These are phyloP conservation scores for Zygogramma bicolorata DNA, from an alignment of 2,888 invertebrate genomes.

Conservation along the genomic window DNA sequence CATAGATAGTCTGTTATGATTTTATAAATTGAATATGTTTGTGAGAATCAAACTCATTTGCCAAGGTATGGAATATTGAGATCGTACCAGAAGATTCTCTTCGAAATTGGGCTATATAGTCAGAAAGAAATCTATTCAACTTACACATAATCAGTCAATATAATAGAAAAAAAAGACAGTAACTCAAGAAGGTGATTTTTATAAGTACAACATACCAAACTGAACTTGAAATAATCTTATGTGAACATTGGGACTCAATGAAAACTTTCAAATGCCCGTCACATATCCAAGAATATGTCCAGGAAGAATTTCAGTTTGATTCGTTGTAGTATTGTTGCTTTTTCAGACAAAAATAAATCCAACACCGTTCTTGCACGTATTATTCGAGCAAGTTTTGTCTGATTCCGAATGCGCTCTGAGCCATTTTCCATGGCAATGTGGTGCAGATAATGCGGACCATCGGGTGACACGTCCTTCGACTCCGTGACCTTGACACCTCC, in stretches of 20 bases:
- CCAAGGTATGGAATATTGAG: no score
- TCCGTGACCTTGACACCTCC: slow-evolving; percentile 89
- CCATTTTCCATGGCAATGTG: slow-evolving; percentile 93
- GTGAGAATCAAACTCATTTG: no score
- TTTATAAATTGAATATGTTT: no score
- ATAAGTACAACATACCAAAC: background rate
- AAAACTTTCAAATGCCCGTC: background rate
- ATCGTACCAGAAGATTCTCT: background rate
- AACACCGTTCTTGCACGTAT: slow-evolving; percentile 58
- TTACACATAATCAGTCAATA: slow-evolving; percentile 3
- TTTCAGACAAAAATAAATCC: slow-evolving; percentile 63
- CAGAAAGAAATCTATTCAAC: background rate
- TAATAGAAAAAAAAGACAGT: background rate
- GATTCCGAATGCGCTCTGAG: slow-evolving; percentile 68
- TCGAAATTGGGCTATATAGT: background rate
- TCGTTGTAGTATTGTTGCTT: slow-evolving; percentile 10
- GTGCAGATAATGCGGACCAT: slow-evolving; percentile 87
- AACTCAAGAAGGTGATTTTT: no score
- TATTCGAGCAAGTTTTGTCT: slow-evolving; percentile 59
- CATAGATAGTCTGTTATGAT: no score
- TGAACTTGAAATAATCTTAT: background rate
- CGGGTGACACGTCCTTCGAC: slow-evolving; percentile 80
- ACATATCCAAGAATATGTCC: background rate
- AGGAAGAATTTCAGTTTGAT: background rate
- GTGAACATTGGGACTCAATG: background rate